Evolutionary conservation across 2,888 invertebrate genomes (phyloP).

Genomic region (Periphyllus acericola): DNA sequence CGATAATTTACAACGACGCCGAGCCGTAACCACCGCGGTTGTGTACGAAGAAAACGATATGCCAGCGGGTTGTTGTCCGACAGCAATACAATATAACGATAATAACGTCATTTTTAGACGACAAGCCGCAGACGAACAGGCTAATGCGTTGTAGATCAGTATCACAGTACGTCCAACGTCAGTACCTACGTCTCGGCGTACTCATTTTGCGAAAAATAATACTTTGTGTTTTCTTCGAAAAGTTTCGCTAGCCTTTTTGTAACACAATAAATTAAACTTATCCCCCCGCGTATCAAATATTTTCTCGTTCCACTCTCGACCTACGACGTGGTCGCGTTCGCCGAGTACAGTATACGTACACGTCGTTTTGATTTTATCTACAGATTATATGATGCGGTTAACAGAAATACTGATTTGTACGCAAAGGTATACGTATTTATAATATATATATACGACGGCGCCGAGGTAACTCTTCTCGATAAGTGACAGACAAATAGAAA

Average conservation of each 20-base stretch:
- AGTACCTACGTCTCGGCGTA: neutral
- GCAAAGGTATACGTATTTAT: neutral
- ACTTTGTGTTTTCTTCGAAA: neutral
- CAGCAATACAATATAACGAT: neutral
- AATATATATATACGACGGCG: neutral
- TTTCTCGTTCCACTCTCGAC: neutral
- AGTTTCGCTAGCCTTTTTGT: neutral
- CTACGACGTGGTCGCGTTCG: neutral
- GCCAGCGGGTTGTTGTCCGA: neutral
- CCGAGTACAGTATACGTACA: neutral
- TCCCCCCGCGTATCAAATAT: neutral
- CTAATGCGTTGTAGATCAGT: neutral
- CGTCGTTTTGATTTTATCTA: neutral
- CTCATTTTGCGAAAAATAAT: neutral
- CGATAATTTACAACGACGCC: no score
- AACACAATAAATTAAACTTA: neutral
- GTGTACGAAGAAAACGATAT: no score
- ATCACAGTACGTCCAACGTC: neutral
- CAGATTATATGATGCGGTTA: neutral
- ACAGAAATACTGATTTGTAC: neutral
- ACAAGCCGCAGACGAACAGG: neutral
- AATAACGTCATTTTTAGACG: neutral
- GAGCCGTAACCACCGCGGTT: no score
- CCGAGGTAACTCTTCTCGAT: neutral
- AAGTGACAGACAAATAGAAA: slow-evolving; percentile 20